Evolutionary conservation across 2,888 invertebrate genomes (phyloP).

Genomic region (Aleiodes alternator): DNA sequence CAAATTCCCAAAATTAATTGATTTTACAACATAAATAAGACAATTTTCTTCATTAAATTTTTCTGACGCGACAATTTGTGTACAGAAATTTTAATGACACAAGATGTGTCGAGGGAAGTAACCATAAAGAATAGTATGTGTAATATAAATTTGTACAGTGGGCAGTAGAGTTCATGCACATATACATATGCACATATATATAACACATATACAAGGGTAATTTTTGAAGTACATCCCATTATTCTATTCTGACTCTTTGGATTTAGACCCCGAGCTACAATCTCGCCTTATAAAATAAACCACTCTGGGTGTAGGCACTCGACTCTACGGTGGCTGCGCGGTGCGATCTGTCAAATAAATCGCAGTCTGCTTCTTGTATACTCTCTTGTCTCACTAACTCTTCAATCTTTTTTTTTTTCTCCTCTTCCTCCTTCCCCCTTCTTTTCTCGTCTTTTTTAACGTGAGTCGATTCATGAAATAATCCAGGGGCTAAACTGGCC

Average conservation of each 20-base stretch:
- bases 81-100: slow-evolving; percentile 1
- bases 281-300: slow-evolving; percentile 73
- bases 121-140: slow-evolving; percentile 6
- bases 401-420: slow-evolving; percentile 49
- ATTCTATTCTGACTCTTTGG: slow-evolving; percentile 69
- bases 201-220: slow-evolving; percentile 42
- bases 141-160: slow-evolving; percentile 9
- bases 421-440: slow-evolving; percentile 42
- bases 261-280: slow-evolving; percentile 65
- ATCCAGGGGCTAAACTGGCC: slow-evolving; percentile 45
- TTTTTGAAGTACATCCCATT: slow-evolving; percentile 59
- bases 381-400: slow-evolving; percentile 24
- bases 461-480: slow-evolving; percentile 52
- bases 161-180: not conserved
- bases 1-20: not conserved
- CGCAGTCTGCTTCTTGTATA: slow-evolving; percentile 68
- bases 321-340: slow-evolving; percentile 60
- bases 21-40: not conserved
- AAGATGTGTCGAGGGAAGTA: slow-evolving; percentile 29
- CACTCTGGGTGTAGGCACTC: slow-evolving; percentile 56
- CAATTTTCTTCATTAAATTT: slow-evolving; percentile 27
- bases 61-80: not conserved
- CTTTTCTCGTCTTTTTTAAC: slow-evolving; percentile 35
- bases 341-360: slow-evolving; percentile 72
- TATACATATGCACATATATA: not conserved